Evolutionary conservation across 2,888 invertebrate genomes (phyloP).

Genomic region (Autographa pulchrina): DNA sequence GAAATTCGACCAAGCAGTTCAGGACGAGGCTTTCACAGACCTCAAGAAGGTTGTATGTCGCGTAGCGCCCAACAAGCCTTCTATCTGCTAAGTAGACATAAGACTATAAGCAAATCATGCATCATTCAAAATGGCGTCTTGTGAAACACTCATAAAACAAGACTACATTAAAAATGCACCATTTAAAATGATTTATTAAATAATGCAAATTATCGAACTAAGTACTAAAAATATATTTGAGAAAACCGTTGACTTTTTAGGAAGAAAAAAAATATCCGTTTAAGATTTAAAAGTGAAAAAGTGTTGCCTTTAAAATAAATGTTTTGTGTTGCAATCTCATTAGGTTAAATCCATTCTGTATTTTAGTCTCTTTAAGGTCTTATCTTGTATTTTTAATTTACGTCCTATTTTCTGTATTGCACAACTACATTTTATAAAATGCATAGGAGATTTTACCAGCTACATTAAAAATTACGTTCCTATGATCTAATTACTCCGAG

Average conservation of each 20-base stretch:
- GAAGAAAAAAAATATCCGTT: too few species aligned
- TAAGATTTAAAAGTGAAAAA: too few species aligned
- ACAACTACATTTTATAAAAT: not conserved
- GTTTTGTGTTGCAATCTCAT: not conserved
- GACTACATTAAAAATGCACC: not conserved
- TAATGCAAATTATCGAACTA: too few species aligned
- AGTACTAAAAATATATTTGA: too few species aligned
- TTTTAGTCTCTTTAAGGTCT: not conserved
- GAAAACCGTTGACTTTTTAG: too few species aligned
- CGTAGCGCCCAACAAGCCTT: slow-evolving; percentile 73
- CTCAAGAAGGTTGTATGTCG: slow-evolving; percentile 90
- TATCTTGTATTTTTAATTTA: not conserved
- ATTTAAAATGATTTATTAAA: too few species aligned
- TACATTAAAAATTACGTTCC: not conserved
- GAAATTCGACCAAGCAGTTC: slow-evolving; percentile 89
- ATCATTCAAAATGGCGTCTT: slow-evolving; percentile 3
- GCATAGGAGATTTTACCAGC: not conserved
- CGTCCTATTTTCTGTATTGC: too few species aligned
- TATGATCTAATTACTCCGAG: not conserved
- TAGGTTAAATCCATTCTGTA: not conserved
- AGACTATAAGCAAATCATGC: not conserved
- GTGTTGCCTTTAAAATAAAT: not conserved
- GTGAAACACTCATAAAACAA: not conserved
- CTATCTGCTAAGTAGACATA: slow-evolving; percentile 71
- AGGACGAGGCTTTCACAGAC: slow-evolving; percentile 88